Base-by-base conservation (phyloP, 2,888 invertebrate genomes). In the Drosophila seclusa region DNA sequence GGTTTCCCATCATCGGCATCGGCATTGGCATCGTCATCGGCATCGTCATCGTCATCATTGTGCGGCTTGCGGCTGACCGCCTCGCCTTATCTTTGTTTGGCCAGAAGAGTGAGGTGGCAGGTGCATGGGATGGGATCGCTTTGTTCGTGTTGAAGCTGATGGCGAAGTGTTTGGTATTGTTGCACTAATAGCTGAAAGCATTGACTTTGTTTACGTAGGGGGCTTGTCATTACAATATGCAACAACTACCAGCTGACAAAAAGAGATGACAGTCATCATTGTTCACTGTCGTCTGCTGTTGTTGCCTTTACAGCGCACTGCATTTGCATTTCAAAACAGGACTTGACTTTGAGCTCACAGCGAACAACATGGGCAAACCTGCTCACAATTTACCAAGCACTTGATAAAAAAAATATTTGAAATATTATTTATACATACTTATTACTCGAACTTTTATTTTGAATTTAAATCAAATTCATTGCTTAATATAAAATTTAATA, bases 161-260 rank as follows among this genome's bases (percentile, higher is more conserved):
- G 67, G 57, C 54, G 24, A 65, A 81, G 73, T 81, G 78, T 78
- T 78, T 87, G 84, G 75, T 87, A 87, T 89, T 89, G 85, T 82
- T 87, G 61, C 60, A 63, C 72, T 85, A 84, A 79, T 85, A 74
- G 85, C 86, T 82, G 74, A 69, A 68, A 87, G 87, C 80, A 74
- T 79, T 76, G 85, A 71, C 76, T 87, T 76, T 83, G 82, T 67
- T 76, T 78, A 71, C 65, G 55, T 48, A 60, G 82, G 59, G 67
- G 58, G 55, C 62, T 68, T 74, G 82, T 68, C 68, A 80, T 71
- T 70, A 77, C 63, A 80, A 70, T 76, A 66, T 76, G 38, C 52
- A 53, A 24, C 70, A 52, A 38, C 76, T 69, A 80, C 64, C 70
- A 55, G 49, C 59, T 50, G 13, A 31, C 27, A 45, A 32, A 53